phyloP scores from a whole-genome alignment of 1,140 invertebrate species.

The Amphibalanus amphitrite region DNA sequence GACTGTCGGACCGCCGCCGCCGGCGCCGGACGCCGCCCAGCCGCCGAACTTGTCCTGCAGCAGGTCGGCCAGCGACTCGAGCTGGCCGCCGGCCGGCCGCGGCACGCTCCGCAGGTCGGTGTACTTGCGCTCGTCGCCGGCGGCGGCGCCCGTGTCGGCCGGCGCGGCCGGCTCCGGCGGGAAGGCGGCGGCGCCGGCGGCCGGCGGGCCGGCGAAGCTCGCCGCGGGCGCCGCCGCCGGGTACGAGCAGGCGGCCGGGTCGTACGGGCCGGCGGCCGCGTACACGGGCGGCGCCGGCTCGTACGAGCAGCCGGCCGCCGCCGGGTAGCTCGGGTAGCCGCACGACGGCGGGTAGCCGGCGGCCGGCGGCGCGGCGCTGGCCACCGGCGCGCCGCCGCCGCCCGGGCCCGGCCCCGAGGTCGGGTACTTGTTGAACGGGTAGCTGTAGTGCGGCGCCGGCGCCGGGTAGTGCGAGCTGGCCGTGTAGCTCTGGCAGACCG shows the following conservation, averaged over 20 bases:
- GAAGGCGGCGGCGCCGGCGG: neutral
- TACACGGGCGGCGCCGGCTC: neutral
- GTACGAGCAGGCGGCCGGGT: neutral
- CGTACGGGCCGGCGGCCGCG: neutral
- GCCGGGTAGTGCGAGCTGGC: neutral
- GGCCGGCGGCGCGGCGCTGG: neutral
- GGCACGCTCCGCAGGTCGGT: neutral
- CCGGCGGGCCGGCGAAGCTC: too few species aligned
- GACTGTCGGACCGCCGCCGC: neutral
- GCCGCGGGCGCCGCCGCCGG: too few species aligned
- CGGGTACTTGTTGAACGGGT: conserved; percentile 1
- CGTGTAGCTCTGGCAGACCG: neutral
- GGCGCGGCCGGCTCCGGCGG: neutral
- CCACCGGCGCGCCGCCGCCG: neutral
- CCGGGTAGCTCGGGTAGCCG: neutral
- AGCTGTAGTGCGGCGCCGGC: neutral
- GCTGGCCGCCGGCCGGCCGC: neutral
- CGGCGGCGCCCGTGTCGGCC: too few species aligned
- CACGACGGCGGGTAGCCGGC: neutral
- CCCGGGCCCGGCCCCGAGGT: neutral
- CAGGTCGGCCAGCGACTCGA: neutral
- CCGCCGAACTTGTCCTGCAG: neutral
- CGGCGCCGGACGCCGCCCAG: neutral
- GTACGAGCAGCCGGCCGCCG: neutral
- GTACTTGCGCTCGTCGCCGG: neutral